Conservation (phyloP, 2,888 invertebrate genomes). For the Acleris literana region DNA sequence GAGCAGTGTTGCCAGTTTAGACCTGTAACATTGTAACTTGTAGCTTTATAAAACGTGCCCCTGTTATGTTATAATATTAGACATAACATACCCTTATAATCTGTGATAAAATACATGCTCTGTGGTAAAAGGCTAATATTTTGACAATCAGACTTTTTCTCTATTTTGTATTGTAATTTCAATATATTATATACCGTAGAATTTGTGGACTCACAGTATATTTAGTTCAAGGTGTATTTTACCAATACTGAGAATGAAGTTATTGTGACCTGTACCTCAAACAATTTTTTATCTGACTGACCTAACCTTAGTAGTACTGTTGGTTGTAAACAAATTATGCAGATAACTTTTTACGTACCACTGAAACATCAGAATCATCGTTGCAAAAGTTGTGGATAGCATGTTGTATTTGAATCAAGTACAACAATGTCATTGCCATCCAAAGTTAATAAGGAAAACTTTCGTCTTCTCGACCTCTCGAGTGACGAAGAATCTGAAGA, state of each 20-base stretch:
- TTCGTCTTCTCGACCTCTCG: conserved; percentile 85
- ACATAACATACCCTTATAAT: too few relatives aligned
- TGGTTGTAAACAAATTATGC: conserved; percentile 36
- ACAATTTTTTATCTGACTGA: not conserved
- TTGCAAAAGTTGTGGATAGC: conserved; percentile 49
- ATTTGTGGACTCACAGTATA: too few relatives aligned
- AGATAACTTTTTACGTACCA: not conserved
- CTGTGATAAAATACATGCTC: too few relatives aligned
- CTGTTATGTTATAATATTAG: too few relatives aligned
- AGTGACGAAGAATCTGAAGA: conserved; percentile 85
- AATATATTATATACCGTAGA: too few relatives aligned
- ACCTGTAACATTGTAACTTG: too few relatives aligned
- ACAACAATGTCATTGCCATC: conserved; percentile 69
- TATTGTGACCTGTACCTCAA: not conserved
- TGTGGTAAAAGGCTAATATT: too few relatives aligned
- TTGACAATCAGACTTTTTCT: not conserved
- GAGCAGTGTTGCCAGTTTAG: too few relatives aligned
- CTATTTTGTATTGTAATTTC: too few relatives aligned
- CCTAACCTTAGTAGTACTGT: conserved; percentile 10
- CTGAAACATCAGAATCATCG: conserved; percentile 7
- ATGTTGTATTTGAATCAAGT: conserved; percentile 58
- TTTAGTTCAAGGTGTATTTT: too few relatives aligned
- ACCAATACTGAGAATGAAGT: not conserved
- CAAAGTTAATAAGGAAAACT: conserved; percentile 85
- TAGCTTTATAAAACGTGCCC: too few relatives aligned